Base-by-base conservation (phyloP, 2,113 vertebrate genomes). In the Taurulus bubalis region DNA sequence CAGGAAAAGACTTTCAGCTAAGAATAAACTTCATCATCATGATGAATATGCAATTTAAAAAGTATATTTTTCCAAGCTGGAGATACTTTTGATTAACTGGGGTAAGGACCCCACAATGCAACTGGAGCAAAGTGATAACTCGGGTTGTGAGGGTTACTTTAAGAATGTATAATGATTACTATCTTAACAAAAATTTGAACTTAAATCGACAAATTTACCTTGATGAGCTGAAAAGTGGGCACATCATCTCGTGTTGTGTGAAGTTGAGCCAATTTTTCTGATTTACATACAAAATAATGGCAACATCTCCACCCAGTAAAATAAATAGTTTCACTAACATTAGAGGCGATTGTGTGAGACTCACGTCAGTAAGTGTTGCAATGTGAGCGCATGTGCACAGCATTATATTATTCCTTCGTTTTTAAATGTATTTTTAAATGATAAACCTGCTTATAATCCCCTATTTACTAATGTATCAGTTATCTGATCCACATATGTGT, bases 21-120 rank as follows among this genome's bases (percentile, higher is more conserved):
- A 76, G 69, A 71, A 77, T 63, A 74, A 45, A 45, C 79, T 14
- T 87, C 62, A 70, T 79, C 77, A 71, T 82, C 49, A 22, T 55
- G 66, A 65, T 77, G 42, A 76, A 70, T 68, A 75, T 73, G 82
- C 40, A 0, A 68, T 58, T 76, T 64, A 15, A 30, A 42, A 66
- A 71, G 24, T 24, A 56, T 20, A n/a, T 9, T 12, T 55, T 51
- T 69, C 30, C 59, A 24, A 64, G 34, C 47, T 28, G n/a, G 32
- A 76, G 71, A 66, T 34, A 5, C 47, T 45, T 24, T 67, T 77
- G 56, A 80, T 71, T 55, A 78, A 71, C 67, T 69, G 59, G 24
- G 36, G 62, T 20, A 49, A 42, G 45, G 26, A 62, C 9, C 18
- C 22, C 26, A 55, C n/a, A 66, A 38, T 78, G 32, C 51, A 67